phyloP scores from a whole-genome alignment of 2,797 vertebrate species.

The Parauchenoglanis ngamensis region DNA sequence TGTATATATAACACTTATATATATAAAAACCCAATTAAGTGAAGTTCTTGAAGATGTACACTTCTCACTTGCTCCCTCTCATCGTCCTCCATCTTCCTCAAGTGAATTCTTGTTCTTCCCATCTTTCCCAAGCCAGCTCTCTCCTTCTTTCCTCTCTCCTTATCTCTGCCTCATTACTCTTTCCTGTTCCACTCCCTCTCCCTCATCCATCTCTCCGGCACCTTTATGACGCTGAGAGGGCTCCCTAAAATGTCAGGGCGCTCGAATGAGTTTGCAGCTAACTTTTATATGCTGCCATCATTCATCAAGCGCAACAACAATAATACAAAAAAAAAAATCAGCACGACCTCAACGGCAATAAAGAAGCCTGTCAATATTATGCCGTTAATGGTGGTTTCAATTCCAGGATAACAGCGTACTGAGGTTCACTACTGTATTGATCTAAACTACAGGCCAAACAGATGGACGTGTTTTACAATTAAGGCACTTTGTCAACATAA shows the following conservation, averaged over 20 bases:
- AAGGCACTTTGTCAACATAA: slow-evolving; percentile 5
- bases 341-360: slow-evolving; percentile 68
- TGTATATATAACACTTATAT: too few species aligned
- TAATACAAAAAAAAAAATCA: slow-evolving; percentile 68
- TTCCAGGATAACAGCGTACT: slow-evolving; percentile 41
- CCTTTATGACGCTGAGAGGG: slow-evolving; percentile 73
- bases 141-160: slow-evolving; percentile 12
- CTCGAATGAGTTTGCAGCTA: slow-evolving; percentile 47
- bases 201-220: slow-evolving; percentile 69
- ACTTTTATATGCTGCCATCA: slow-evolving; percentile 68
- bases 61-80: slow-evolving; percentile 12
- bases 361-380: slow-evolving; percentile 64
- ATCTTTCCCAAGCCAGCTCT: slow-evolving; percentile 27
- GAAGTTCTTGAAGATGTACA: neutral
- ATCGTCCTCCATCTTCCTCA: neutral
- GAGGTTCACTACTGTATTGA: slow-evolving; percentile 15
- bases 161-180: slow-evolving; percentile 45
- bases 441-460: slow-evolving; percentile 23
- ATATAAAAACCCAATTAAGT: neutral
- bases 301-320: slow-evolving; percentile 63
- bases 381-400: slow-evolving; percentile 46
- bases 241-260: slow-evolving; percentile 72
- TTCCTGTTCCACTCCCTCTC: slow-evolving; percentile 50
- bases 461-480: slow-evolving; percentile 1
- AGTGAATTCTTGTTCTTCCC: slow-evolving; percentile 27